Evolutionary conservation across 2,888 invertebrate species (phyloP).

Genomic region (Drosophila multiciliata): DNA sequence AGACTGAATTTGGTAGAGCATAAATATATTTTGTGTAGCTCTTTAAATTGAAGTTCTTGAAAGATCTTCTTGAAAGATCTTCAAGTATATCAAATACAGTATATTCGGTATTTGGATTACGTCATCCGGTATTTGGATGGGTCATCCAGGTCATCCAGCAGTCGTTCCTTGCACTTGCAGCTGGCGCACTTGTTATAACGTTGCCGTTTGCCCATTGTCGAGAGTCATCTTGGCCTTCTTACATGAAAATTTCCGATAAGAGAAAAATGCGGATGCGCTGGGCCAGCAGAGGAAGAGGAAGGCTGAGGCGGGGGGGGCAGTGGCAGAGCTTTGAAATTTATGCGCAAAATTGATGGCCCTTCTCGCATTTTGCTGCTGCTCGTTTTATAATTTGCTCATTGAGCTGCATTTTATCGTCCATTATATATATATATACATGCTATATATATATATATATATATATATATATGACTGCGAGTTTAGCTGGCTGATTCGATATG

Average conservation of each 20-base stretch:
- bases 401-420: slow-evolving; percentile 52
- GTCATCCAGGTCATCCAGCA: slow-evolving; percentile 2
- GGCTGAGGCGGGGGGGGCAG: not conserved
- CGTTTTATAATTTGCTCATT: slow-evolving; percentile 65
- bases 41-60: not conserved
- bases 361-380: slow-evolving; percentile 8
- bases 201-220: slow-evolving; percentile 56
- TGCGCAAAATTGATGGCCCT: slow-evolving; percentile 67
- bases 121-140: no score
- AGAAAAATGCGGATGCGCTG: slow-evolving; percentile 57
- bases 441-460: slow-evolving; percentile 2
- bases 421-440: slow-evolving; percentile 1
- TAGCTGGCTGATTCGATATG: slow-evolving; percentile 35
- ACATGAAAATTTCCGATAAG: slow-evolving; percentile 67
- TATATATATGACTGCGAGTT: slow-evolving; percentile 11
- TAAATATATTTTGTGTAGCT: not conserved
- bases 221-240: slow-evolving; percentile 39
- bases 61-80: no score
- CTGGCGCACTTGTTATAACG: slow-evolving; percentile 44
- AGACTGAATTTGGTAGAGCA: not conserved
- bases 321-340: slow-evolving; percentile 67
- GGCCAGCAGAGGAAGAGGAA: not conserved
- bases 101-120: no score
- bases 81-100: not conserved
- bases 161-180: slow-evolving; percentile 6